Evolutionary conservation across 2,113 vertebrate genomes (phyloP).

Genomic region (Dasyornis broadbenti): DNA sequence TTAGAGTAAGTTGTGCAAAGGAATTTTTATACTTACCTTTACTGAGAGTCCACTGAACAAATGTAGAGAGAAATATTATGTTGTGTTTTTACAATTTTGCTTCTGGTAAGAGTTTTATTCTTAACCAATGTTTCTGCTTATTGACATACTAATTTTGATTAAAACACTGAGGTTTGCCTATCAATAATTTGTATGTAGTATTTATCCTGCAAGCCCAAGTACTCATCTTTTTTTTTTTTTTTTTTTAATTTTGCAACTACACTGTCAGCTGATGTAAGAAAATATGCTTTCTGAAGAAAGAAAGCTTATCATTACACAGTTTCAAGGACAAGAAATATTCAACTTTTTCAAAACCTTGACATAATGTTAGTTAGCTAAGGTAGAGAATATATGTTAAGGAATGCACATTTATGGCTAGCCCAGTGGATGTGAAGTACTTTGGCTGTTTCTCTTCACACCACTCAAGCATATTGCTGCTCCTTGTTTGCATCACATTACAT

Average conservation of each 20-base stretch:
- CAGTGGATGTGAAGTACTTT: not conserved
- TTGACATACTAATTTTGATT: not conserved
- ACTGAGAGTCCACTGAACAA: not conserved
- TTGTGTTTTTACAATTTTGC: not conserved
- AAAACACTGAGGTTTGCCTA: not conserved
- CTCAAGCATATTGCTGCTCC: not conserved
- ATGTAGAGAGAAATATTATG: not conserved
- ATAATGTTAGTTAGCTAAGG: not conserved
- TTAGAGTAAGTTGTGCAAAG: not conserved
- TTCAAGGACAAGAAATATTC: not conserved
- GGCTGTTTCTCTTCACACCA: not conserved
- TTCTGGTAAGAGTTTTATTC: not conserved
- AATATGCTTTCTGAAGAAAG: not conserved
- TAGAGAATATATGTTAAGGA: rapidly evolving
- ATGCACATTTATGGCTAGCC: not conserved
- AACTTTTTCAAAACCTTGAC: not conserved
- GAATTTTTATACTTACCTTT: not conserved
- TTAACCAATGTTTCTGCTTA: not conserved
- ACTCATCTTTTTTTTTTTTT: not conserved
- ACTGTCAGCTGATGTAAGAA: not conserved
- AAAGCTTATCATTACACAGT: not conserved
- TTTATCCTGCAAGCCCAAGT: not conserved
- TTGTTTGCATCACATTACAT: not conserved
- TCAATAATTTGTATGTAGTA: not conserved
- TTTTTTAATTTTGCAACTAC: not conserved